Conservation (phyloP, 2,888 invertebrate genomes). For the Antheraea yamamai region DNA sequence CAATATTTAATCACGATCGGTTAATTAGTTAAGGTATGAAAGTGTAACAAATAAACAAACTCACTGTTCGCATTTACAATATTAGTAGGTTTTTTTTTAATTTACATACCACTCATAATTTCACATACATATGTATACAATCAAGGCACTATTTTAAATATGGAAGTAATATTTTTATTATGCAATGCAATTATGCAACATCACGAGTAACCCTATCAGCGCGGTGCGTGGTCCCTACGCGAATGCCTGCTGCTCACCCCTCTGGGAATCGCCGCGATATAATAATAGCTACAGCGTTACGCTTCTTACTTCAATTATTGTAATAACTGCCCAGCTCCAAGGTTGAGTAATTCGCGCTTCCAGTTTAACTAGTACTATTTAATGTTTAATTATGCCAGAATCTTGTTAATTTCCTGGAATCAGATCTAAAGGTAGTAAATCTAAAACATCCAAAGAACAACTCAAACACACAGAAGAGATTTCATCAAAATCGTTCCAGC, state of each 20-base stretch:
- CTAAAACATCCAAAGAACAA: too few species aligned
- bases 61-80: too few species aligned
- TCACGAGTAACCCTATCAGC: constrained; percentile 15
- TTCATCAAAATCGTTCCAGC: too few species aligned
- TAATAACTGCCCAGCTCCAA: constrained; percentile 49
- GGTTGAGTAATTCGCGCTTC: constrained; percentile 14
- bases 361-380: not conserved
- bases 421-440: too few species aligned
- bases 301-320: constrained; percentile 63
- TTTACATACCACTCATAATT: not conserved
- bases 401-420: too few species aligned
- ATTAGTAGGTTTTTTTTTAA: not conserved
- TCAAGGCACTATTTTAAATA: not conserved
- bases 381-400: not conserved
- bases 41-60: too few species aligned
- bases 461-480: too few species aligned
- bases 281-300: constrained; percentile 44
- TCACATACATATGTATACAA: not conserved
- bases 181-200: constrained; percentile 17
- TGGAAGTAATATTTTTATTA: constrained; percentile 11
- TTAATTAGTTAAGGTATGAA: too few species aligned
- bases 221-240: constrained; percentile 23
- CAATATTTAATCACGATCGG: too few species aligned
- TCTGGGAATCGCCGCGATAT: constrained; percentile 31
- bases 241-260: constrained; percentile 25